Evolutionary conservation across 2,888 invertebrate genomes (phyloP), one percentile per base, ranked within the genome.

Genomic region (Acrobeloides nanus): DNA sequence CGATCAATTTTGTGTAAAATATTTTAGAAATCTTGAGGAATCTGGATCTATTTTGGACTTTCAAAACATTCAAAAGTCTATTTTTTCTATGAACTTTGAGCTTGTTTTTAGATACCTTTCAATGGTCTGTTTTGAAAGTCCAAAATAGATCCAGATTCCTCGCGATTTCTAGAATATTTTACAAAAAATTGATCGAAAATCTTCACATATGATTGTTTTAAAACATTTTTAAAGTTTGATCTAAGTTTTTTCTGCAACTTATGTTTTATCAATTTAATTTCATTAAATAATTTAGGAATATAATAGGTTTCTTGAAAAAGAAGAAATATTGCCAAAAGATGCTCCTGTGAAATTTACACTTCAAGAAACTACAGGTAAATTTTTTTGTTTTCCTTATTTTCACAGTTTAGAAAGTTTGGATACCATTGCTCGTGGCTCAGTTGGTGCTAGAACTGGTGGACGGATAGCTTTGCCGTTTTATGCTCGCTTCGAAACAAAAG

Each of bases 391-490:
- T 6, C 17, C 5, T 33, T 34, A 20, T 10, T 34, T 20, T 31
- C 2, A 57, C 32, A 38, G 39, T n/a, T 15, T 39, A 33, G 62
- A 49, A 17, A 40, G 48, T 6, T 53, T 64, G 38, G 69, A 69
- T 41, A 58, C 63, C 4, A 55, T 67, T 3, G 61, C 60, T 2
- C 46, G 51, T 0, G 68, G 68, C 7, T 60, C 64, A 5, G 47
- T 67, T 6, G 61, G 62, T 7, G 59, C 64, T 12, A 49, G 67
- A 17, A 57, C 56, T 10, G 69, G 69, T 6, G 59, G 65, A n/a
- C 54, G 59, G 25, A 27, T 59, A 12, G 69, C 63, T 1, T 53
- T 68, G 2, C 69, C 69, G 0, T 57, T 62, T 46, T 67, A 59
- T 41, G 46, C 56, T 1, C 46, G 39, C 26, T 68, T 68, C 51